Percentiles rank a stretch among this genome's conserved stretches.
phyloP scores from a whole-genome alignment of 2,113 vertebrate genomes.

The Sphyrna mokarran region DNA sequence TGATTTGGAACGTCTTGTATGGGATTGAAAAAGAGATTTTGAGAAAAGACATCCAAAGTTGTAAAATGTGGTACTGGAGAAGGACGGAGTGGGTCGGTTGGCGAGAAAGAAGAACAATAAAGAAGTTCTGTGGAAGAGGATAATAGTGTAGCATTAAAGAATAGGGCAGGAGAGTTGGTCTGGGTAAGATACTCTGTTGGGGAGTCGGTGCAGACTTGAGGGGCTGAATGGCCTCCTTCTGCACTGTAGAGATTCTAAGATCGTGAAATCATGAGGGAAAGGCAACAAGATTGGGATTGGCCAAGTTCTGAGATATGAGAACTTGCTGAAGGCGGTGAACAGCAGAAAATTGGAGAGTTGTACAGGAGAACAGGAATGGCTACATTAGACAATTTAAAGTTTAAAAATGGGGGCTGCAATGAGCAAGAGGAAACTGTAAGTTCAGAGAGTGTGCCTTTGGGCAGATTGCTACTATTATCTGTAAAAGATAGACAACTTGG shows the following conservation, averaged over 20 bases:
- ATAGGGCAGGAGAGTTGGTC: too few species aligned
- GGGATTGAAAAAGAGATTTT: not conserved
- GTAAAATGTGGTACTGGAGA: not conserved
- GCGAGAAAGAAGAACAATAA: not conserved
- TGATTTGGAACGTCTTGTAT: not conserved
- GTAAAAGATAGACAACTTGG: not conserved
- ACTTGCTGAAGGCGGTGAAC: not conserved
- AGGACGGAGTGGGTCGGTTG: not conserved
- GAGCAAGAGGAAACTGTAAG: not conserved
- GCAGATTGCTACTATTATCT: not conserved
- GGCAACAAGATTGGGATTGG: not conserved
- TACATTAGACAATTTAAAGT: not conserved
- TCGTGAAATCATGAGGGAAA: not conserved
- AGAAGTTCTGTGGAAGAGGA: not conserved
- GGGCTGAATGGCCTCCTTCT: too few species aligned
- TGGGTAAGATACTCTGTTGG: too few species aligned
- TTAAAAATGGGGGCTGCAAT: too few species aligned
- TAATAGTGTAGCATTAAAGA: too few species aligned
- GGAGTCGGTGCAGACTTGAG: too few species aligned
- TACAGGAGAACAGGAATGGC: not conserved
- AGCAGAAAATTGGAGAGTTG: not conserved
- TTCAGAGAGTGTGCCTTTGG: not conserved
- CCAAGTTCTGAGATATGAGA: not conserved
- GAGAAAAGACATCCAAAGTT: not conserved
- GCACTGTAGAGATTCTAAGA: not conserved